phyloP scores from a whole-genome alignment of 2,113 vertebrate genomes.

The Puma concolor region DNA sequence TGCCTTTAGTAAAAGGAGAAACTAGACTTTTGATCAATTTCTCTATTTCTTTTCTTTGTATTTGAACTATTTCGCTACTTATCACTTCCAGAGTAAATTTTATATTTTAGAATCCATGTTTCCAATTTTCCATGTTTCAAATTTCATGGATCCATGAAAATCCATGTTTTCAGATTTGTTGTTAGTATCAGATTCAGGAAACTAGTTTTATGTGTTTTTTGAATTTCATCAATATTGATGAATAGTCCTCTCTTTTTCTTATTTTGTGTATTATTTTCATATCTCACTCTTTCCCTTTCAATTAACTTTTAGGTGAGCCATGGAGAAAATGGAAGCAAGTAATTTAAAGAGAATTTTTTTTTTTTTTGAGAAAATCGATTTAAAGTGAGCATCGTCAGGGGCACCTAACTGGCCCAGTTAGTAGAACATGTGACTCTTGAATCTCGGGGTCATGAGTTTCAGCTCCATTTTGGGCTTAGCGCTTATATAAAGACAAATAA shows the following conservation, averaged over 20 bases:
- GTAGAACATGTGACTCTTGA: background rate
- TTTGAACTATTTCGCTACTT: background rate
- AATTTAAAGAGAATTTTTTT: background rate
- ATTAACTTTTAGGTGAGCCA: background rate
- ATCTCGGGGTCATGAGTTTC: background rate
- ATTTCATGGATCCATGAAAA: no score
- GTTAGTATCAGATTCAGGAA: background rate
- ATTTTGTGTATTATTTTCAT: background rate
- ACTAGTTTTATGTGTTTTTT: background rate
- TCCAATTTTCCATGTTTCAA: background rate
- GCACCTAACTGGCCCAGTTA: background rate
- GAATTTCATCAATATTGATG: background rate
- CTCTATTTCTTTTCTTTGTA: background rate
- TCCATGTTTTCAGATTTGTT: background rate
- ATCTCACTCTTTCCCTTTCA: background rate
- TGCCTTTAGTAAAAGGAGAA: background rate
- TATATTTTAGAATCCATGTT: background rate
- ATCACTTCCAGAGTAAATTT: background rate
- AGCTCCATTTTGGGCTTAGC: background rate
- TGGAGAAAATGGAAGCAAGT: background rate
- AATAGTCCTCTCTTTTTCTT: background rate
- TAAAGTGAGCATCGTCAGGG: background rate
- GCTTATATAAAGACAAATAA: background rate
- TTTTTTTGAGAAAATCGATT: background rate
- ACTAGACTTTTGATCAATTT: background rate